A percentile compares a stretch with the other conserved stretches of the same genome.
Conservation (phyloP, 2,888 invertebrate genomes). For the Sarcophaga caerulescens region DNA sequence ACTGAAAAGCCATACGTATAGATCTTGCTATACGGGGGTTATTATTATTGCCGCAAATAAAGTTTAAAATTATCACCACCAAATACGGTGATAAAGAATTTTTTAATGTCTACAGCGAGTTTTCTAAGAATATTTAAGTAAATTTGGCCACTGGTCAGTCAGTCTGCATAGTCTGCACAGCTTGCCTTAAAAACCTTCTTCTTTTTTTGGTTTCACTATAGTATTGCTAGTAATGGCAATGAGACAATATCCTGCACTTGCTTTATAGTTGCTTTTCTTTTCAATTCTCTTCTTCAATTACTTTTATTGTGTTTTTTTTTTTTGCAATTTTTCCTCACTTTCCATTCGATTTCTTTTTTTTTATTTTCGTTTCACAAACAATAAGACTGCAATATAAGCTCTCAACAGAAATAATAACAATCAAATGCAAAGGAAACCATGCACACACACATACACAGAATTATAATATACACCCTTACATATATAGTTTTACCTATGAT, state of each 20-base stretch:
- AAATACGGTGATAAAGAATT: too few relatives aligned
- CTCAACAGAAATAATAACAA: slow-evolving; percentile 41
- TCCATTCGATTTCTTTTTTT: neutral
- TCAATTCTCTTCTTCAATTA: neutral
- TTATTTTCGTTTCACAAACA: slow-evolving; percentile 46
- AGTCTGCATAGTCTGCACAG: too few relatives aligned
- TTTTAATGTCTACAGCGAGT: too few relatives aligned
- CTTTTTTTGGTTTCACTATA: too few relatives aligned
- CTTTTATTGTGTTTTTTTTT: slow-evolving; percentile 24
- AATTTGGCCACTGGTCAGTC: too few relatives aligned
- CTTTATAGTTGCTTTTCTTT: slow-evolving; percentile 3
- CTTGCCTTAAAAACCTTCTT: too few relatives aligned
- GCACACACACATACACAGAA: neutral
- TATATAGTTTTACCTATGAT: neutral
- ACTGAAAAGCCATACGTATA: too few relatives aligned
- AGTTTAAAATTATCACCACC: too few relatives aligned
- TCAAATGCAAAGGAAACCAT: neutral
- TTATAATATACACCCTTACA: too few relatives aligned
- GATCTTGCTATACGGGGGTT: too few relatives aligned
- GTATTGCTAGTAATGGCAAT: slow-evolving; percentile 46
- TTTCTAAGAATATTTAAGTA: too few relatives aligned
- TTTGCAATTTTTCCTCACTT: neutral
- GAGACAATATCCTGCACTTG: slow-evolving; percentile 62
- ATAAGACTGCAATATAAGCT: slow-evolving; percentile 46
- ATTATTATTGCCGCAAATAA: too few relatives aligned